A percentile compares a stretch with the other conserved stretches of the same genome.
Conservation (phyloP, 2,113 vertebrate genomes). For the Anoplopoma fimbria region DNA sequence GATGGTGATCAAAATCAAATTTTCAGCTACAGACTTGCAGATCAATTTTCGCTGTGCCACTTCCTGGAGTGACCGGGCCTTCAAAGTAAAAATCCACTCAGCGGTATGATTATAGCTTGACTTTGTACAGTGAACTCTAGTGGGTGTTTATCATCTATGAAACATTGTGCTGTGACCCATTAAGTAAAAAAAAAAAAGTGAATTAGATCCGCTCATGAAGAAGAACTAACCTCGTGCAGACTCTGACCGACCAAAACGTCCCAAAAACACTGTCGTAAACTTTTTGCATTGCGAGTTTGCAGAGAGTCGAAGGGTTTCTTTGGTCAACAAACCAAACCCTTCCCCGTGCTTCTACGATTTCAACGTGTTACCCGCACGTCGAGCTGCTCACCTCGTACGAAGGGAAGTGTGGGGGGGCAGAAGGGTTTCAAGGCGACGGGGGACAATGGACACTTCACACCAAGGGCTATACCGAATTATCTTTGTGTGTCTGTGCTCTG, state of each 20-base stretch:
- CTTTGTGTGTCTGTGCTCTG: slow-evolving; percentile 79
- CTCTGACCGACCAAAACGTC: slow-evolving; percentile 18
- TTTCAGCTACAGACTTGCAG: neutral
- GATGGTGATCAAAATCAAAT: neutral
- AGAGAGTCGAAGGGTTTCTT: slow-evolving; percentile 18
- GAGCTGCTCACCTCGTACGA: slow-evolving; percentile 64
- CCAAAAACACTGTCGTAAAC: slow-evolving; percentile 29
- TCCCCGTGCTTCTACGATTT: slow-evolving; percentile 8
- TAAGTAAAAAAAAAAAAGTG: neutral
- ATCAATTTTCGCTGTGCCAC: neutral
- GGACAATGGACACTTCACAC: slow-evolving; percentile 76
- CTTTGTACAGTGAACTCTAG: slow-evolving; percentile 70
- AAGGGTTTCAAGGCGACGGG: too few species aligned
- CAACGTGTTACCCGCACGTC: slow-evolving; percentile 55
- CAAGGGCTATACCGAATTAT: slow-evolving; percentile 85
- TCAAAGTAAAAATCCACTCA: slow-evolving; percentile 13
- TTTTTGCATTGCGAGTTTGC: slow-evolving; percentile 28
- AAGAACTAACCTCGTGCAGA: slow-evolving; percentile 15
- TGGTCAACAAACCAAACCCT: neutral
- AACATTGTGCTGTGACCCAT: slow-evolving; percentile 67
- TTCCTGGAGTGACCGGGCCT: slow-evolving; percentile 59
- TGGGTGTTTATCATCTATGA: slow-evolving; percentile 60
- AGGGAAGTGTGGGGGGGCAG: neutral
- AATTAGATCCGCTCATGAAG: slow-evolving; percentile 26
- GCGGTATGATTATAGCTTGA: slow-evolving; percentile 32